These are phyloP conservation scores for Andrena flavipes DNA, from an alignment of 2,888 invertebrate genomes.

Conservation along the genomic window DNA sequence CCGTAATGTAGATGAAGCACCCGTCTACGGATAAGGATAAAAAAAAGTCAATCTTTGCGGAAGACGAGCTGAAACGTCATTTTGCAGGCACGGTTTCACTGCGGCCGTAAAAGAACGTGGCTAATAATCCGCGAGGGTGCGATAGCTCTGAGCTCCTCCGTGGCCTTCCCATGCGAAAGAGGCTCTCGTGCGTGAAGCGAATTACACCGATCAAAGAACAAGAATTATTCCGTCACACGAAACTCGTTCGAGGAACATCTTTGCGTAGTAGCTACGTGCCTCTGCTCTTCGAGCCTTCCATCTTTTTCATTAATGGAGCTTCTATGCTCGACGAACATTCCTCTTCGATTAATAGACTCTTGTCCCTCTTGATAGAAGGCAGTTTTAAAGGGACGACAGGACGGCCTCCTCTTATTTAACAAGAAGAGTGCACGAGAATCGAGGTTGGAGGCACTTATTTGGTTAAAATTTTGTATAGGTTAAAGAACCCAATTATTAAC, in stretches of 20 bases:
- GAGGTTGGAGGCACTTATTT: too few relatives aligned
- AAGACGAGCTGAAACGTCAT: conserved; percentile 24
- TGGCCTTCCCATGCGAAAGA: conserved; percentile 26
- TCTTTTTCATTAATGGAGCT: conserved; percentile 46
- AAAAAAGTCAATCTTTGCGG: conserved; percentile 24
- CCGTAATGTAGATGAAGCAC: conserved; percentile 15
- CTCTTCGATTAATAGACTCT: conserved; percentile 48
- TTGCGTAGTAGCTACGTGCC: conserved; percentile 11
- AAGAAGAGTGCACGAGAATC: too few relatives aligned
- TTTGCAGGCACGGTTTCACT: conserved; percentile 16
- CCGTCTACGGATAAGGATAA: conserved; percentile 13
- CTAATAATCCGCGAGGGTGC: conserved; percentile 47
- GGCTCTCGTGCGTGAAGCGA: conserved; percentile 18
- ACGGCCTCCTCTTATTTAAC: neutral
- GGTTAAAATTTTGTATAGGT: too few relatives aligned
- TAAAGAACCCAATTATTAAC: too few relatives aligned
- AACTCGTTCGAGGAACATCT: conserved; percentile 25
- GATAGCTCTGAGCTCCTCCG: conserved; percentile 23
- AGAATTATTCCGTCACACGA: conserved; percentile 14
- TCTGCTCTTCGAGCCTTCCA: conserved; percentile 33
- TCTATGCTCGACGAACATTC: conserved; percentile 52
- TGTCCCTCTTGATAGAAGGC: conserved; percentile 46
- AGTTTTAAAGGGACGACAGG: neutral
- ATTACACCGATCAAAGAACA: conserved; percentile 49
- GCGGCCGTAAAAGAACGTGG: conserved; percentile 40